These are phyloP conservation scores for Sapayoa aenigma DNA, from an alignment of 2,113 vertebrate genomes.

Conservation along the genomic window DNA sequence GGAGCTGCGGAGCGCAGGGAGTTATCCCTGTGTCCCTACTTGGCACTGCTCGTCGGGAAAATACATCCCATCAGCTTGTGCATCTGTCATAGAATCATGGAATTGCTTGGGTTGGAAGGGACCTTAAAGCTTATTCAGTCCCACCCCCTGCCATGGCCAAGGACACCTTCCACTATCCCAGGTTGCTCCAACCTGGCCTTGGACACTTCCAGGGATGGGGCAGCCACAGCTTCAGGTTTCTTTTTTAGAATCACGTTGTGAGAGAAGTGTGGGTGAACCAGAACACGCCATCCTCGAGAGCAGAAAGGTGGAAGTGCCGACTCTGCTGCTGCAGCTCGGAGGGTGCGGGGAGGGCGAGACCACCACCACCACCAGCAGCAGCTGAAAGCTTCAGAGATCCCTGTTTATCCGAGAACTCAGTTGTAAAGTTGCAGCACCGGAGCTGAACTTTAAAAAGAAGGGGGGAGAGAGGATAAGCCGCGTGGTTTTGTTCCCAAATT, in stretches of 20 bases:
- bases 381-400: background rate
- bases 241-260: background rate
- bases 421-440: background rate
- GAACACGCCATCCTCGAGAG: background rate
- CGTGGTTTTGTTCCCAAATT: background rate
- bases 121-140: background rate
- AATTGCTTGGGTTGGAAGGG: background rate
- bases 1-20: background rate
- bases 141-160: background rate
- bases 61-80: background rate
- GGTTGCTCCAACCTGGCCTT: background rate
- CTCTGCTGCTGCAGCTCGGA: background rate
- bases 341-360: background rate
- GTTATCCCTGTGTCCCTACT: background rate
- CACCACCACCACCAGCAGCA: background rate
- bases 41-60: background rate
- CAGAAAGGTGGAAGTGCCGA: accelerated
- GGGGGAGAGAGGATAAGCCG: background rate
- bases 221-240: background rate
- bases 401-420: background rate
- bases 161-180: background rate
- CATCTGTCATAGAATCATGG: background rate
- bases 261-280: background rate
- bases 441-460: background rate
- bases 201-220: background rate